These are phyloP conservation scores for Parthenolecanium corni DNA, from an alignment of 2,888 invertebrate genomes.

Conservation along the genomic window DNA sequence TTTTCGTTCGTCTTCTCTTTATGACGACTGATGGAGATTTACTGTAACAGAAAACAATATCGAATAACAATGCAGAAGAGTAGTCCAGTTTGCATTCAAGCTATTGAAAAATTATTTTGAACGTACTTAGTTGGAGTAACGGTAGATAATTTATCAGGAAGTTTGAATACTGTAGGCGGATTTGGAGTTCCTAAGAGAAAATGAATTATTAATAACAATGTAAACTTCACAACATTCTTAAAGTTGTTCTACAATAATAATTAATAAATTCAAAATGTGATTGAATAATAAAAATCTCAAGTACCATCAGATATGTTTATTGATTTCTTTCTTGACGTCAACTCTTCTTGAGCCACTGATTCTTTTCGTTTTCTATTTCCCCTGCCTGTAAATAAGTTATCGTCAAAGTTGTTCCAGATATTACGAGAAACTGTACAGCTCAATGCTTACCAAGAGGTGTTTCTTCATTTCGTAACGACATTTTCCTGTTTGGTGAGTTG, in stretches of 20 bases:
- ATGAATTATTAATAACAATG: neutral
- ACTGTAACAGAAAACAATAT: neutral
- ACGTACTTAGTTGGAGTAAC: neutral
- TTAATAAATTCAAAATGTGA: neutral
- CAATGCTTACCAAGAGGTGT: neutral
- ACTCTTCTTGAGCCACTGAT: neutral
- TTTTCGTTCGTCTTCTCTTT: conserved; percentile 34
- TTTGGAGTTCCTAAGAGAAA: neutral
- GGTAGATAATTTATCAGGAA: conserved; percentile 20
- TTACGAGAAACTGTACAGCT: neutral
- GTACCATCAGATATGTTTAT: neutral
- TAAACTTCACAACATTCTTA: neutral
- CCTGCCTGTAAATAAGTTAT: neutral
- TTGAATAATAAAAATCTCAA: neutral
- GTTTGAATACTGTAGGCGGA: conserved; percentile 22
- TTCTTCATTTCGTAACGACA: too few relatives aligned
- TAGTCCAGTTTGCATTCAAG: neutral
- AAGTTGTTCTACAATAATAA: neutral
- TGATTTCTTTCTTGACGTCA: neutral
- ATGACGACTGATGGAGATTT: conserved; percentile 14
- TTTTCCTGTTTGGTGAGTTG: neutral
- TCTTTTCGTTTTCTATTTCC: conserved; percentile 14
- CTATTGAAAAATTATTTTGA: neutral
- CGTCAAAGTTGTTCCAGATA: neutral
- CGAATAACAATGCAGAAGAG: neutral